Conservation (phyloP, 2,113 vertebrate genomes). For the Halichoerus grypus region DNA sequence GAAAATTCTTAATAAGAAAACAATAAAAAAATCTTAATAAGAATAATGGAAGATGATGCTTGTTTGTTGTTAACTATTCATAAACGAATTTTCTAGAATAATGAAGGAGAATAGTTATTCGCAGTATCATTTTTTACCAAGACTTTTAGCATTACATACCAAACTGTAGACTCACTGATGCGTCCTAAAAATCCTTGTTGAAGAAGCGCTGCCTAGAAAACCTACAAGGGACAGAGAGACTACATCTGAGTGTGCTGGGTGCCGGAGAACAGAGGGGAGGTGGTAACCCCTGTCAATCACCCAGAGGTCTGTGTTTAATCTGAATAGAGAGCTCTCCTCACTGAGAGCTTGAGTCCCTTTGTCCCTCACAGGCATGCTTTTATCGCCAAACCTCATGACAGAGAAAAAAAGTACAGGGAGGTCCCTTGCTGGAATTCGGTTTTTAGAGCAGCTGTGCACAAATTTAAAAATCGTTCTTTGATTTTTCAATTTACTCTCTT, state of each 20-base stretch:
- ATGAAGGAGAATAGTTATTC: not conserved
- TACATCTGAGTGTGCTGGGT: not conserved
- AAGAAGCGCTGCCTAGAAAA: not conserved
- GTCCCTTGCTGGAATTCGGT: not conserved
- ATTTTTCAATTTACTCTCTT: slow-evolving; percentile 79
- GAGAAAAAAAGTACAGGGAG: slow-evolving; percentile 43
- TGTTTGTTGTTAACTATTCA: not conserved
- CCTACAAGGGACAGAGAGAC: not conserved
- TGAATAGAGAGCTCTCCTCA: slow-evolving; percentile 49
- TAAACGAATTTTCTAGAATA: not conserved
- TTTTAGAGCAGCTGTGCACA: slow-evolving; percentile 46
- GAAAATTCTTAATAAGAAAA: slow-evolving; percentile 24
- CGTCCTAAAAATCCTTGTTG: not conserved
- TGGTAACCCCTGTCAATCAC: not conserved
- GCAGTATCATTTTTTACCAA: not conserved
- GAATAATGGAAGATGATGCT: not conserved
- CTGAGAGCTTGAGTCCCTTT: slow-evolving; percentile 48
- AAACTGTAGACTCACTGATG: not conserved
- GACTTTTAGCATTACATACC: not conserved
- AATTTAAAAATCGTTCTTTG: slow-evolving; percentile 70
- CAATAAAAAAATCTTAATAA: not conserved
- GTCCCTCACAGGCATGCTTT: slow-evolving; percentile 62
- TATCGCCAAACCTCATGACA: not conserved
- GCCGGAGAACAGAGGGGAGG: not conserved
- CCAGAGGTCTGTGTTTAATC: not conserved